Conservation (phyloP, 2,888 invertebrate species). For the Byasa hedistus region DNA sequence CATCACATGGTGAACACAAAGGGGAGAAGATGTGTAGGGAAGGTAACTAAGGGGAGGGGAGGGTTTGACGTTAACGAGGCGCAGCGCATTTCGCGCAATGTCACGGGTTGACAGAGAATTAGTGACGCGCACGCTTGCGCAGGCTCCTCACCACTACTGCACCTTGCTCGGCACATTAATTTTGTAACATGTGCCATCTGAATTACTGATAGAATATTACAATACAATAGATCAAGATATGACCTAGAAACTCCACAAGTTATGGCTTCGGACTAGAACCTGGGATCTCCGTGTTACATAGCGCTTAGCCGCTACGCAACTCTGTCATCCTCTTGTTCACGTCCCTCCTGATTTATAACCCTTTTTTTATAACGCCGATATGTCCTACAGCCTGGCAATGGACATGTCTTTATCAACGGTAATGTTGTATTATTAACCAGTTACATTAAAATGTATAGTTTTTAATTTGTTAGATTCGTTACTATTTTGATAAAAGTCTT, state of each 20-base stretch:
- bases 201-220: not conserved
- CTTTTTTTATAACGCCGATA: too few species aligned
- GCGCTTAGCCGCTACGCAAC: too few species aligned
- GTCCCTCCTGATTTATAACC: too few species aligned
- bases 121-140: slow-evolving; percentile 58
- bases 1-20: slow-evolving; percentile 39
- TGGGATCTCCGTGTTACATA: too few species aligned
- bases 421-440: too few species aligned
- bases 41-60: slow-evolving; percentile 33
- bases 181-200: not conserved
- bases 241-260: not conserved
- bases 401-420: too few species aligned
- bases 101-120: slow-evolving; percentile 70
- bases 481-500: too few species aligned
- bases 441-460: too few species aligned
- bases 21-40: slow-evolving; percentile 37
- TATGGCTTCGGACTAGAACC: not conserved
- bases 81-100: slow-evolving; percentile 57
- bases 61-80: slow-evolving; percentile 54
- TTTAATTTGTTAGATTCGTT: too few species aligned
- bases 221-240: not conserved
- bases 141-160: slow-evolving; percentile 14
- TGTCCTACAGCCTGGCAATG: too few species aligned
- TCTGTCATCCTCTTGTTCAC: too few species aligned
- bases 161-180: slow-evolving; percentile 1